Conservation (phyloP, 2,888 invertebrate genomes). For the Nasonovia ribisnigri region DNA sequence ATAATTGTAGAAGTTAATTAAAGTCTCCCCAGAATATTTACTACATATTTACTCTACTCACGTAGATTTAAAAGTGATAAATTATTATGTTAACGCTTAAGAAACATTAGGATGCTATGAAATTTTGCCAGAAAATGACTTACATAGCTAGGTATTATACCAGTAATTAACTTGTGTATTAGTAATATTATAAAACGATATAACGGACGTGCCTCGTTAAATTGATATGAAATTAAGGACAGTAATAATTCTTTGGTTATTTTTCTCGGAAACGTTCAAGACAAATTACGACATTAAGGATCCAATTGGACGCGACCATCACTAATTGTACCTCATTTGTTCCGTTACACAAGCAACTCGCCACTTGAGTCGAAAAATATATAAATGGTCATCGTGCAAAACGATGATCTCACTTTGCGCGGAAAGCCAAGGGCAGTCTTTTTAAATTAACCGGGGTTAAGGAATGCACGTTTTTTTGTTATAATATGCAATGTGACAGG, state of each 20-base stretch:
- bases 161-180: background rate
- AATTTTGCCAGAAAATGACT: background rate
- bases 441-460: background rate
- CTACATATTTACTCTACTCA: too few relatives aligned
- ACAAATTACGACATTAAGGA: conserved; percentile 13
- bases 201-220: background rate
- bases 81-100: background rate
- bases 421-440: background rate
- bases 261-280: background rate
- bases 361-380: background rate
- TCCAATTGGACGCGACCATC: background rate
- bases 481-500: background rate
- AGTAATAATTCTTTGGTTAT: background rate
- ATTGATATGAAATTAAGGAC: background rate
- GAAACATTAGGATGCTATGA: background rate
- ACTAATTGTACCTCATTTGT: background rate
- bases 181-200: background rate
- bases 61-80: background rate
- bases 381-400: background rate
- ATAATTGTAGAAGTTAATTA: too few relatives aligned
- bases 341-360: background rate
- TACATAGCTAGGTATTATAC: background rate
- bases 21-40: too few relatives aligned
- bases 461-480: background rate
- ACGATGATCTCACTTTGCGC: background rate